A percentile compares a stretch with the other conserved stretches of the same genome.
phyloP scores from a whole-genome alignment of 2,113 vertebrate species.

The Periophthalmodon schlosseri region DNA sequence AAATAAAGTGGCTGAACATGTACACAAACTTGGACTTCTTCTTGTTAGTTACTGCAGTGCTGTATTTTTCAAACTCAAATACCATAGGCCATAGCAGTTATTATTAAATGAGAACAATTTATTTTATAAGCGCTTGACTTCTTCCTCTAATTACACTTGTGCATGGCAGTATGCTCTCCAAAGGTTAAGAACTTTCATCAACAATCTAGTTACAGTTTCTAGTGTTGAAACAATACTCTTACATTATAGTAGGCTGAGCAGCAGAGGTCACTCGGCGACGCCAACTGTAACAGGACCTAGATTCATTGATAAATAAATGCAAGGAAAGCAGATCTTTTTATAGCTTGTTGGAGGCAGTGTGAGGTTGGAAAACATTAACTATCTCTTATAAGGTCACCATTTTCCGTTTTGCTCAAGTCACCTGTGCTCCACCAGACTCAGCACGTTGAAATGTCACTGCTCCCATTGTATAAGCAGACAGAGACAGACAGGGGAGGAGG shows the following conservation, averaged over 20 bases:
- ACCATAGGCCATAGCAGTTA: background rate
- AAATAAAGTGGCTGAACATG: too few species aligned
- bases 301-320: slow-evolving; percentile 64
- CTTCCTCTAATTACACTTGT: slow-evolving; percentile 43
- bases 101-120: background rate
- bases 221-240: slow-evolving; percentile 60
- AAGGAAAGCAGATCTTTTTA: slow-evolving; percentile 56
- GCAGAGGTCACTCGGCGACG: slow-evolving; percentile 53
- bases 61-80: background rate
- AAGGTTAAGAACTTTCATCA: slow-evolving; percentile 49
- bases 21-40: too few species aligned
- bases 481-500: slow-evolving; percentile 16
- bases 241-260: slow-evolving; percentile 50
- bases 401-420: slow-evolving; percentile 58
- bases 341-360: slow-evolving; percentile 30
- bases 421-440: slow-evolving; percentile 51
- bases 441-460: slow-evolving; percentile 73
- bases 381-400: slow-evolving; percentile 72
- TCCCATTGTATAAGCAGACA: slow-evolving; percentile 48
- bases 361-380: slow-evolving; percentile 38
- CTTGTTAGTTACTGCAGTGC: background rate
- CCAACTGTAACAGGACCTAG: slow-evolving; percentile 51
- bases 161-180: slow-evolving; percentile 28
- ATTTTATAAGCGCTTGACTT: slow-evolving; percentile 29
- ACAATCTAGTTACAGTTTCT: slow-evolving; percentile 26